These are phyloP conservation scores for Phenganax marumi DNA, from an alignment of 92 coral and sea anemone genomes.

Conservation along the genomic window DNA sequence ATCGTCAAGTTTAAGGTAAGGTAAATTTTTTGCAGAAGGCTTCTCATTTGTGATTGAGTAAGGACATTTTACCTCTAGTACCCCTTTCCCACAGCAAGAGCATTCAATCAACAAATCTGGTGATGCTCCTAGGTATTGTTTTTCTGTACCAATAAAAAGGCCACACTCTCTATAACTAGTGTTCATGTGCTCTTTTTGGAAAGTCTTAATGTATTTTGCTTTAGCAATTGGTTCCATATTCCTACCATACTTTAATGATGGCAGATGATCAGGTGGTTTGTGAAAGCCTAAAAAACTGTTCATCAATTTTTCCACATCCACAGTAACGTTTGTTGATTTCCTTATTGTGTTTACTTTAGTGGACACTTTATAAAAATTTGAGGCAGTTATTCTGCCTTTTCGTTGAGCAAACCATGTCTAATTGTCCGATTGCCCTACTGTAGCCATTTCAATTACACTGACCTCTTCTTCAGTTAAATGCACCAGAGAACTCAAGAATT, in stretches of 20 bases:
- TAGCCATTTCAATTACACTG: constrained; percentile 8
- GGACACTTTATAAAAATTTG: constrained; percentile 4
- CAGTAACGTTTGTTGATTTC: not conserved
- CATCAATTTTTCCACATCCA: constrained; percentile 10
- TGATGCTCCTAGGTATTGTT: constrained; percentile 33
- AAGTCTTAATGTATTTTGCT: constrained; percentile 17
- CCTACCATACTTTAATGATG: constrained; percentile 31
- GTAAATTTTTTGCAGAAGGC: constrained; percentile 23
- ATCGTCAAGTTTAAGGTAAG: constrained; percentile 6
- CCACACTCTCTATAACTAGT: constrained; percentile 33
- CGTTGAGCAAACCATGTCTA: not conserved
- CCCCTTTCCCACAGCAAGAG: constrained; percentile 12
- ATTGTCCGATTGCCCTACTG: constrained; percentile 9
- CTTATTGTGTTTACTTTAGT: constrained; percentile 9
- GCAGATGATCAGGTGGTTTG: constrained; percentile 19
- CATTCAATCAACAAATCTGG: constrained; percentile 31
- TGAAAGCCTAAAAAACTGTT: constrained; percentile 14
- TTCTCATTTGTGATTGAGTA: constrained; percentile 2
- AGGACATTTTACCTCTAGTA: constrained; percentile 12
- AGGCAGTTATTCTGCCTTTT: constrained; percentile 21
- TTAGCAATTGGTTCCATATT: constrained; percentile 38
- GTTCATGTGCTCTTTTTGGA: constrained; percentile 17
- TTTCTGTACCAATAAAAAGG: constrained; percentile 22
- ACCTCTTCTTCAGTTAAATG: not conserved
- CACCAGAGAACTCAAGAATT: not conserved